Percentiles rank a stretch among this genome's conserved stretches.
phyloP scores from a whole-genome alignment of 1,140 invertebrate genomes.

The Polypedilum vanderplanki region DNA sequence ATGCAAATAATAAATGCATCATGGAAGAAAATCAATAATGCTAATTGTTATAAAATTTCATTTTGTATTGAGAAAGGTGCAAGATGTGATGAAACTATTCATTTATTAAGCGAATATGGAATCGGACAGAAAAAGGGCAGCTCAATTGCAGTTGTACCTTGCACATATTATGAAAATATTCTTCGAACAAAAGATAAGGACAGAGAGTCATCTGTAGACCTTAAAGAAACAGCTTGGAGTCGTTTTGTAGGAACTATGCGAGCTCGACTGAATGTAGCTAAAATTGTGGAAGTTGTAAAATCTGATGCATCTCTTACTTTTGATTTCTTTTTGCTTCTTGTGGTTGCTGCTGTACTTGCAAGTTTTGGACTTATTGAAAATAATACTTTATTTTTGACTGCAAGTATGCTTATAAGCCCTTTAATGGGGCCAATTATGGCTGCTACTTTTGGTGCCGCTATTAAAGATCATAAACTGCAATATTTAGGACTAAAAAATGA shows the following conservation, averaged over 20 bases:
- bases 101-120: conserved; percentile 42
- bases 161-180: conserved; percentile 39
- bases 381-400: conserved; percentile 63
- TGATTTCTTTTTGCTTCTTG: conserved; percentile 61
- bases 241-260: conserved; percentile 52
- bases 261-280: conserved; percentile 59
- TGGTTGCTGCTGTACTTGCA: conserved; percentile 54
- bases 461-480: conserved; percentile 55
- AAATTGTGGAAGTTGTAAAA: conserved; percentile 60
- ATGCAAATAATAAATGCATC: conserved; percentile 39
- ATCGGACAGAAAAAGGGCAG: conserved; percentile 45
- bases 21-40: conserved; percentile 38
- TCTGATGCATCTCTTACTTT: conserved; percentile 62
- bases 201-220: background rate
- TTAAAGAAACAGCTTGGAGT: conserved; percentile 47
- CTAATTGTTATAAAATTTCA: conserved; percentile 40
- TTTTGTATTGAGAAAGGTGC: conserved; percentile 45
- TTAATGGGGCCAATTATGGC: conserved; percentile 73
- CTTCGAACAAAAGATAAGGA: conserved; percentile 20
- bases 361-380: conserved; percentile 71
- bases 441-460: conserved; percentile 62
- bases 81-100: conserved; percentile 44
- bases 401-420: conserved; percentile 72
- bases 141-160: conserved; percentile 44
- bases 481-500: conserved; percentile 56